phyloP scores from a whole-genome alignment of 2,797 vertebrate genomes.

The Erethizon dorsatum region DNA sequence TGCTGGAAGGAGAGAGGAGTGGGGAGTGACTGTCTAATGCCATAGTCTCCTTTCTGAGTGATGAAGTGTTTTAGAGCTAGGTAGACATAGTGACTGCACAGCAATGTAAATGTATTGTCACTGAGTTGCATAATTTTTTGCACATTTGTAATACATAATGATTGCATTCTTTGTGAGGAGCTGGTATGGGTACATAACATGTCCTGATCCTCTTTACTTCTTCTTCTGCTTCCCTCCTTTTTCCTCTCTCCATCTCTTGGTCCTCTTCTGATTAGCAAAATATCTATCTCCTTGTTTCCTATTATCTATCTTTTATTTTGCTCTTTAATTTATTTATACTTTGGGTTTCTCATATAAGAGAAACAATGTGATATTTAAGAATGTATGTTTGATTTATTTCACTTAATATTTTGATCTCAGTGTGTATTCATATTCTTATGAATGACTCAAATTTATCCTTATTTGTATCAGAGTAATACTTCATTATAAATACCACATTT shows the following conservation, averaged over 20 bases:
- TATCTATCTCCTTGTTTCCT: too few species aligned
- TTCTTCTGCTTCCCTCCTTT: not conserved
- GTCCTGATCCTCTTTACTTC: too few species aligned
- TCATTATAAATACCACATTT: not conserved
- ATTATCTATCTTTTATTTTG: too few species aligned
- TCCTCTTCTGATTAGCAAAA: not conserved
- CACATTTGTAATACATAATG: too few species aligned
- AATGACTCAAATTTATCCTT: not conserved
- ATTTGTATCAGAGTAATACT: not conserved
- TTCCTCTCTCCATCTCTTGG: not conserved
- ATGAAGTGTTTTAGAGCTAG: not conserved
- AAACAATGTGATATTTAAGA: too few species aligned
- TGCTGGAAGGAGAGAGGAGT: accelerated
- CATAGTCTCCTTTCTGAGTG: accelerated
- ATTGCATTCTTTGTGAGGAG: too few species aligned
- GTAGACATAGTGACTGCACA: not conserved
- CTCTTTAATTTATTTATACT: too few species aligned
- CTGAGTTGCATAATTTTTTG: not conserved
- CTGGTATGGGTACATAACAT: not conserved
- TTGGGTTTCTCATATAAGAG: too few species aligned
- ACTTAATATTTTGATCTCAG: not conserved
- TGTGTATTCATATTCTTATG: not conserved
- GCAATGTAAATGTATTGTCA: not conserved
- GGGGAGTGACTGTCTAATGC: accelerated
- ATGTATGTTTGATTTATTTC: not conserved